Base-by-base conservation (phyloP, 2,797 vertebrate genomes). In the Falco berigora region DNA sequence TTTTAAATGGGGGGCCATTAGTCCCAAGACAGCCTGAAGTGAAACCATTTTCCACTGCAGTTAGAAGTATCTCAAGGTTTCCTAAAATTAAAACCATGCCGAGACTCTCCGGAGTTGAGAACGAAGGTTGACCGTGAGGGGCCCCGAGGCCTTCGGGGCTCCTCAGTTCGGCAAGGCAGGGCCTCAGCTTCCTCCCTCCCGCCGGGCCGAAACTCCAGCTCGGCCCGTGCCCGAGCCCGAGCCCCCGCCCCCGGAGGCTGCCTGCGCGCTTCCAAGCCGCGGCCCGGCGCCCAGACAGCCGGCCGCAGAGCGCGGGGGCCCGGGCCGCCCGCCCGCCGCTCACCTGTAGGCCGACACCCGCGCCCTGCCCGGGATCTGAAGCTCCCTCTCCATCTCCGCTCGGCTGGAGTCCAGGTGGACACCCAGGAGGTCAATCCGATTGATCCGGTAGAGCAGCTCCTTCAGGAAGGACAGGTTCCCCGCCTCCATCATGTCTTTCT, bases 371-470 rank as follows among this genome's bases (percentile, higher is more conserved):
- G 46, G 89, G 9, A 12, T 58, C 66, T 18, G 94, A 30, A 98
- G 94, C 76, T 95, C 92, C 21, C 11, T 32, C 42, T 68, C 32
- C 94, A 98, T 93, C 59, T 95, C 88, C 38, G 87, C 17, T 46
- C 42, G 85, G 53, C 66, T 86, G 55, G 88, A 91, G 22, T 27
- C 10, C 61, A 98, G 82, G 16, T 23, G 12, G 38, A 40, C 42
- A 8, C 32, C 25, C 78, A 98, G 94, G 13, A 98, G 92, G n/a
- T 98, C 97, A 24, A 97, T 63, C 11, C 97, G 89, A 7, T 63
- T n/a, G 53, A 97, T 95, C 21, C 16, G 71, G 72, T 95, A 98
- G 4, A 98, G 96, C 53, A 98, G 94, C 86, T 98, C 98, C 69
- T 88, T 92, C 58, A 98, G 44, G 74, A 98, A 97, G 80, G 55